These are phyloP conservation scores for Euwallacea similis DNA, from an alignment of 1,140 invertebrate species.

Conservation along the genomic window DNA sequence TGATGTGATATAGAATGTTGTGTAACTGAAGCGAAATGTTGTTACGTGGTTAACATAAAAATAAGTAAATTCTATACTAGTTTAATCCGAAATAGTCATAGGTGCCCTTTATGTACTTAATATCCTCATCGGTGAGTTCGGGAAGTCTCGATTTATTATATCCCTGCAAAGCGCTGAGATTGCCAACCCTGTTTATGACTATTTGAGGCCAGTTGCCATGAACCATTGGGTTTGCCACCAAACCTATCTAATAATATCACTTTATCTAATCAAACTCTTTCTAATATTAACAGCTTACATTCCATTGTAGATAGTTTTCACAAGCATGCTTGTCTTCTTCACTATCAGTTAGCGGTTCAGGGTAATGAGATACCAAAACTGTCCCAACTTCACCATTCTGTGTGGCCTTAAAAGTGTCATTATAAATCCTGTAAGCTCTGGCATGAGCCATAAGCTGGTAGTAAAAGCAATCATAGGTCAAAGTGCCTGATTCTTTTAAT, in stretches of 20 bases:
- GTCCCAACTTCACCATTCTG: conserved; percentile 49
- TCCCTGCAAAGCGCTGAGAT: conserved; percentile 62
- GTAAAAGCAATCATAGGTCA: conserved; percentile 19
- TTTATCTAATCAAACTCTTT: neutral
- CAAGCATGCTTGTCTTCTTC: neutral
- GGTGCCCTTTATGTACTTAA: conserved; percentile 56
- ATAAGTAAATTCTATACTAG: neutral
- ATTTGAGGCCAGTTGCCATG: conserved; percentile 66
- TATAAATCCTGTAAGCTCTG: conserved; percentile 59
- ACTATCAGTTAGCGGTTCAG: conserved; percentile 11
- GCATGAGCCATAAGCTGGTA: conserved; percentile 30
- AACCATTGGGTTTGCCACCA: conserved; percentile 66
- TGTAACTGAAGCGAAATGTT: conserved; percentile 13
- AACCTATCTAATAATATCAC: conserved; percentile 56
- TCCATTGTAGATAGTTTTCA: conserved; percentile 1
- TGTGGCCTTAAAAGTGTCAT: conserved; percentile 53
- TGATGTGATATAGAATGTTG: neutral
- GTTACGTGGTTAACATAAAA: too few relatives aligned
- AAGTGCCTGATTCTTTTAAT: neutral
- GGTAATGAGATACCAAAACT: neutral
- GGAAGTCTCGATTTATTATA: conserved; percentile 62
- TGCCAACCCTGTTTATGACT: conserved; percentile 60
- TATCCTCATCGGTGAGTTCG: conserved; percentile 62
- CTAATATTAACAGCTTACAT: conserved; percentile 2
- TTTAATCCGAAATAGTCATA: conserved; percentile 16